phyloP scores from a whole-genome alignment of 2,797 vertebrate species.

The Parauchenoglanis punctatus region DNA sequence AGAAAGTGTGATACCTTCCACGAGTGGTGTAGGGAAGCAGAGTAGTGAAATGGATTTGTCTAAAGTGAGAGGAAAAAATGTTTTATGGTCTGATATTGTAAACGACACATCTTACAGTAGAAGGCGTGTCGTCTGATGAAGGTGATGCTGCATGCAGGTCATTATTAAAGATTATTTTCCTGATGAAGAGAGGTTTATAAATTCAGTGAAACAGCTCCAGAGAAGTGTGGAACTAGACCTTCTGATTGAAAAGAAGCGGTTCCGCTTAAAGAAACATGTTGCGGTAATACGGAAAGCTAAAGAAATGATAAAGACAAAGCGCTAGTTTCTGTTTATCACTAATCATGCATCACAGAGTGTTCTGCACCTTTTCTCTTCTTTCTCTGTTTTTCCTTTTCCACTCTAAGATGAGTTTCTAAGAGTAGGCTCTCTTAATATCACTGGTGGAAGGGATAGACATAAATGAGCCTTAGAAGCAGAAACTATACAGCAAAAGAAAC shows the following conservation, averaged over 20 bases:
- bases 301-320: neutral
- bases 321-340: neutral
- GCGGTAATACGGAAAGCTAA: neutral
- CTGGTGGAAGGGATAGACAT: too few relatives aligned
- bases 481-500: too few relatives aligned
- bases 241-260: neutral
- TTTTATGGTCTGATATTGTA: neutral
- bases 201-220: neutral
- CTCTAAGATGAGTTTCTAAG: too few relatives aligned
- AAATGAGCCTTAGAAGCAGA: too few relatives aligned
- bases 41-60: neutral
- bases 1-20: neutral
- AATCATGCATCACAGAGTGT: neutral
- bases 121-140: neutral
- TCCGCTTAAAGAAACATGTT: neutral
- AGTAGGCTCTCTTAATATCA: too few relatives aligned
- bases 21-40: neutral
- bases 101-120: neutral
- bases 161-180: neutral
- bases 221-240: neutral
- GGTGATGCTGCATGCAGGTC: neutral
- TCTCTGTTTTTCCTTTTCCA: neutral
- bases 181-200: constrained; percentile 8
- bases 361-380: neutral
- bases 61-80: neutral